phyloP scores from a whole-genome alignment of 2,888 invertebrate species.

The Chesias legatella region DNA sequence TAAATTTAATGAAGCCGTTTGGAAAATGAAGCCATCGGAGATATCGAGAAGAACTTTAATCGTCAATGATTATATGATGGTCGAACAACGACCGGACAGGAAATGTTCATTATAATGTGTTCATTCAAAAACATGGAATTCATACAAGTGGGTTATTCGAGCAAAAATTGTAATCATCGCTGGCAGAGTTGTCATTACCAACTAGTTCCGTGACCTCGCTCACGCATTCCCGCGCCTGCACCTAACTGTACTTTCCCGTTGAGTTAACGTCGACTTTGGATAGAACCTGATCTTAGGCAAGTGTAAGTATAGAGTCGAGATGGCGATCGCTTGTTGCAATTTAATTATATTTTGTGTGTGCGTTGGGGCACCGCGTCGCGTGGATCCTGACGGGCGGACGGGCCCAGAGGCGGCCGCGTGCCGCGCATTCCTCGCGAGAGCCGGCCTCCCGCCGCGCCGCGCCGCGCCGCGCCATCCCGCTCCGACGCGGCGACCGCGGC shows the following conservation, averaged over 20 bases:
- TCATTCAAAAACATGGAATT: conserved; percentile 2
- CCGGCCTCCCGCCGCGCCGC: conserved; percentile 42
- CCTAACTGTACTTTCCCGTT: conserved; percentile 81
- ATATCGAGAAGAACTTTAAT: not conserved
- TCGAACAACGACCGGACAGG: conserved; percentile 1
- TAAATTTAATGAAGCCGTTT: conserved; percentile 16
- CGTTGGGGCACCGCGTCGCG: conserved; percentile 58
- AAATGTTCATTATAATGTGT: conserved; percentile 1
- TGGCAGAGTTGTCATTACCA: conserved; percentile 76
- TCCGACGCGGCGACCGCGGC: too few species aligned
- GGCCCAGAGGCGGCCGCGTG: conserved; percentile 51
- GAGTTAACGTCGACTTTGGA: conserved; percentile 78
- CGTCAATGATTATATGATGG: not conserved
- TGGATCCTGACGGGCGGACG: conserved; percentile 53
- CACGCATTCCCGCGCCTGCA: conserved; percentile 80
- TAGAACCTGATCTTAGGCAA: conserved; percentile 77
- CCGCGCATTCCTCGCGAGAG: conserved; percentile 68
- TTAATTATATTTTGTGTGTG: conserved; percentile 75
- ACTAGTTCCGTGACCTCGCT: conserved; percentile 81
- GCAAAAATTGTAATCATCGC: conserved; percentile 63
- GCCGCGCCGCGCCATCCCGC: conserved; percentile 30
- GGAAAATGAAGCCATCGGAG: conserved; percentile 14
- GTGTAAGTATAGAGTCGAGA: conserved; percentile 69
- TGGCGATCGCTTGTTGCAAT: conserved; percentile 74
- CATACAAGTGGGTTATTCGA: conserved; percentile 49